Base-by-base conservation (phyloP, 2,797 vertebrate genomes). In the Babyrousa celebensis region DNA sequence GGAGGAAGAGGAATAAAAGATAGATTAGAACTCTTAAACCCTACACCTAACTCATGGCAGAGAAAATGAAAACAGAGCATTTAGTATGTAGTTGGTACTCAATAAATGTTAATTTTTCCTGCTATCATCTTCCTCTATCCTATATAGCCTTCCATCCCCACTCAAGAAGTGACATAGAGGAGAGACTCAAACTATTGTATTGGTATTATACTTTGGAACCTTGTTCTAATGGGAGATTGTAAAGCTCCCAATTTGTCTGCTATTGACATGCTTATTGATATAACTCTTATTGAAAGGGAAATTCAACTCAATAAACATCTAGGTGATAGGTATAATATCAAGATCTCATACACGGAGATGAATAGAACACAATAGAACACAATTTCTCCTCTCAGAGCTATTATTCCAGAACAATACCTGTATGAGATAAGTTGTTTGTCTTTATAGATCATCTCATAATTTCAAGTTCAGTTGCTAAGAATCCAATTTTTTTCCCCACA, bases 221-320 rank as follows among this genome's bases (percentile, higher is more conserved):
- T 12, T 71, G 62, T 84, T 92, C 62, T 85, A 84, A 70, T 60
- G 17, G 17, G 27, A 86, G 29, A 2, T 48, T 40, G 18, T 60
- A 95, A 93, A 65, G 16, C 12, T 85, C n/a, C 62, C 88, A 77
- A 62, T 80, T 74, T 84, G 27, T 48, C 71, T 95, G n/a, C 29
- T 82, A 9, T 12, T 83, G 16, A 68, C 25, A 16, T 21, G 9
- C 25, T 87, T 77, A 54, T 58, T 72, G 67, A 77, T 67, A 84
- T 67, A 84, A 84, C 52, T 5, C 12, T 94, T 40, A 58, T 0
- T 54, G 54, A 92, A 86, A 86, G 48, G 86, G 3, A 16, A 40
- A 78, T 77, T 83, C 63, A 67, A 36, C 8, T 72, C 71, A 88
- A 79, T 63, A 77, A 23, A 11, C 18, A 27, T 48, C 36, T 82